Conservation (phyloP, 2,888 invertebrate species). For the Nyleta sp. region DNA sequence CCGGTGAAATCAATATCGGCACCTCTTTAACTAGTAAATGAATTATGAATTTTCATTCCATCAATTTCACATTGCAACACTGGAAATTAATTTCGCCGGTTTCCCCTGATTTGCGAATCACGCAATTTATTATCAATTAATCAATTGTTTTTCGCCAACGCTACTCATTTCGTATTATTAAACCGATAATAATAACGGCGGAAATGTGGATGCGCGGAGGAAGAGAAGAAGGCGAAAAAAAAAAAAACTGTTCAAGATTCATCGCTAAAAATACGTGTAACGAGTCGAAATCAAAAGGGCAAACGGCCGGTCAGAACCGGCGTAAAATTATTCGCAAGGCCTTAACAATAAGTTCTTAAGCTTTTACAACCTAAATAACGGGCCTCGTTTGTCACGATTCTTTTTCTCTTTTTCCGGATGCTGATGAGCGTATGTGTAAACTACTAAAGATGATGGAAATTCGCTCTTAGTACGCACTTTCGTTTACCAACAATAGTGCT, state of each 20-base stretch:
- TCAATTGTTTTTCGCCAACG: slow-evolving; percentile 6
- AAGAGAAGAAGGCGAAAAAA: too few species aligned
- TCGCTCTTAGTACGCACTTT: slow-evolving; percentile 33
- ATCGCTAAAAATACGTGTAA: background rate
- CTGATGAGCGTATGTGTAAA: slow-evolving; percentile 21
- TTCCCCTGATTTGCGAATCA: slow-evolving; percentile 8
- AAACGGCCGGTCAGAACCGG: background rate
- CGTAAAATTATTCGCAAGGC: slow-evolving; percentile 26
- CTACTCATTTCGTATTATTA: too few species aligned
- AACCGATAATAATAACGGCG: too few species aligned
- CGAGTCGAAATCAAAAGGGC: background rate
- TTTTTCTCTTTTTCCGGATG: slow-evolving; percentile 16
- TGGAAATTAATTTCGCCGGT: slow-evolving; percentile 16
- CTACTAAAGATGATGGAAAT: slow-evolving; percentile 33
- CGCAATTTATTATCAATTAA: slow-evolving; percentile 3
- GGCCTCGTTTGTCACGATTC: background rate
- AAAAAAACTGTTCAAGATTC: background rate
- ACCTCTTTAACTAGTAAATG: slow-evolving; percentile 25
- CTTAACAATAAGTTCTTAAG: slow-evolving; percentile 18
- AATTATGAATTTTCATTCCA: slow-evolving; percentile 29
- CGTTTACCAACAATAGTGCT: slow-evolving; percentile 37
- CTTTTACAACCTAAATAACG: slow-evolving; percentile 32
- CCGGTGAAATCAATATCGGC: slow-evolving; percentile 27
- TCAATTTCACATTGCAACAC: slow-evolving; percentile 10
- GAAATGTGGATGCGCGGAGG: too few species aligned